phyloP scores from a whole-genome alignment of 2,888 invertebrate genomes.

The Xestobium rufovillosum region DNA sequence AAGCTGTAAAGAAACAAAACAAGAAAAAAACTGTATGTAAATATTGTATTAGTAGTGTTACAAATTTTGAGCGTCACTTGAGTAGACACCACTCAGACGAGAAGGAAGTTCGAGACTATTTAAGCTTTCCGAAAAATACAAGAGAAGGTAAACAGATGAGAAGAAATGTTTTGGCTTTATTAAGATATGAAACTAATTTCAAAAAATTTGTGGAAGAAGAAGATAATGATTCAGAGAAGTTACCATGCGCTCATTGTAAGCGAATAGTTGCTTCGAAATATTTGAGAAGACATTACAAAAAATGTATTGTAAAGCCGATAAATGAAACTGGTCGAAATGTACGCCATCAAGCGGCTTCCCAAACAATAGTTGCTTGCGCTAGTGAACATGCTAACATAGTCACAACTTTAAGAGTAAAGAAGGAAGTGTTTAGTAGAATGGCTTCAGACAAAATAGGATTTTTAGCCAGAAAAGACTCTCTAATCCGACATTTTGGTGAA shows the following conservation, averaged over 20 bases:
- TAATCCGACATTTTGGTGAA: too few species aligned
- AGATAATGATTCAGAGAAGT: constrained; percentile 8
- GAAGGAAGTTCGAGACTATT: constrained; percentile 16
- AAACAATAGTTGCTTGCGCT: too few species aligned
- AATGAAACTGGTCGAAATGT: constrained; percentile 14
- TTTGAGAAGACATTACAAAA: constrained; percentile 18
- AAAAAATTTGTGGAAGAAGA: constrained; percentile 12
- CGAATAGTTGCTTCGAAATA: constrained; percentile 13
- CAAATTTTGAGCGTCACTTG: constrained; percentile 20
- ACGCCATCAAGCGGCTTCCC: constrained; percentile 11
- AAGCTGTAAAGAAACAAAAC: too few species aligned
- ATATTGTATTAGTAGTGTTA: constrained; percentile 16
- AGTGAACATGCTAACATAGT: too few species aligned
- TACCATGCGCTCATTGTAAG: constrained; percentile 20
- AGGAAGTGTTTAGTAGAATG: too few species aligned
- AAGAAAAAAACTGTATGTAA: constrained; percentile 16
- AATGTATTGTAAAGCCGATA: constrained; percentile 15
- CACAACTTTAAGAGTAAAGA: too few species aligned
- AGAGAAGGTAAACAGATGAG: constrained; percentile 14
- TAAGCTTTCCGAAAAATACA: constrained; percentile 15
- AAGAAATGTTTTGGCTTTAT: constrained; percentile 15
- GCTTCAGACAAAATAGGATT: too few species aligned
- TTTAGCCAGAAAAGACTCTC: too few species aligned
- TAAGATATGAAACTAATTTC: constrained; percentile 13
- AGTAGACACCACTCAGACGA: constrained; percentile 17